These are phyloP conservation scores for Eurois occulta DNA, from an alignment of 2,888 invertebrate species.

Conservation along the genomic window DNA sequence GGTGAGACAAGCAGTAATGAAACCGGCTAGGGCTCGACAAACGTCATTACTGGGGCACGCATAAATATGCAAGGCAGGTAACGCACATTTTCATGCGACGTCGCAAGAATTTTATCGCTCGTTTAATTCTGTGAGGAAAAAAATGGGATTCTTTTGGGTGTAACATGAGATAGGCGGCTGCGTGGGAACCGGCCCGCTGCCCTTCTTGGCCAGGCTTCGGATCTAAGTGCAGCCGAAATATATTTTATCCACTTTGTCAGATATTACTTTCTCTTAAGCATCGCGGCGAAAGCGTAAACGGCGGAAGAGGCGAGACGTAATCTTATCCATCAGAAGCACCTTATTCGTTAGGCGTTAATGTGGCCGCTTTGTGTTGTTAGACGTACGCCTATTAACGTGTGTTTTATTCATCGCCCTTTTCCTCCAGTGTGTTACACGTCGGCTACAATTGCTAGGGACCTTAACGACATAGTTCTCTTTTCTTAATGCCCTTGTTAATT, in stretches of 20 bases:
- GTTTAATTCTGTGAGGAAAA: constrained; percentile 90
- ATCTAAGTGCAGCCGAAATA: constrained; percentile 88
- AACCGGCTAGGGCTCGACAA: constrained; percentile 85
- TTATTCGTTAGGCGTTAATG: constrained; percentile 86
- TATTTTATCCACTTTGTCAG: constrained; percentile 86
- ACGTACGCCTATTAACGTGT: constrained; percentile 83
- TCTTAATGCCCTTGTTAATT: constrained; percentile 83
- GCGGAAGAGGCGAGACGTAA: constrained; percentile 80
- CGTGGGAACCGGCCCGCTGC: constrained; percentile 87
- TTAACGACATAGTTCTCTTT: constrained; percentile 83
- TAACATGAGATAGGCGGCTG: constrained; percentile 86
- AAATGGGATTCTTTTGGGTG: constrained; percentile 87
- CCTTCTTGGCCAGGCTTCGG: constrained; percentile 77
- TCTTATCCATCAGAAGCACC: constrained; percentile 86
- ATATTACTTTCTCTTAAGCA: constrained; percentile 88
- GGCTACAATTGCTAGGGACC: constrained; percentile 79
- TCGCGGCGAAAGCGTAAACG: constrained; percentile 80
- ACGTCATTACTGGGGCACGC: constrained; percentile 89
- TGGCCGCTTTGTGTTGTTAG: constrained; percentile 82
- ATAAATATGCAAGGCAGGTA: constrained; percentile 91
- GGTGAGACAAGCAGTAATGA: constrained; percentile 85
- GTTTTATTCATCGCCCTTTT: constrained; percentile 86
- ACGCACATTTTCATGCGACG: constrained; percentile 91
- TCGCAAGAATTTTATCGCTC: constrained; percentile 90
- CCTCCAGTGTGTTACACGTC: constrained; percentile 79